phyloP scores from a whole-genome alignment of 2,888 invertebrate species.

The Dryococelus australis region DNA sequence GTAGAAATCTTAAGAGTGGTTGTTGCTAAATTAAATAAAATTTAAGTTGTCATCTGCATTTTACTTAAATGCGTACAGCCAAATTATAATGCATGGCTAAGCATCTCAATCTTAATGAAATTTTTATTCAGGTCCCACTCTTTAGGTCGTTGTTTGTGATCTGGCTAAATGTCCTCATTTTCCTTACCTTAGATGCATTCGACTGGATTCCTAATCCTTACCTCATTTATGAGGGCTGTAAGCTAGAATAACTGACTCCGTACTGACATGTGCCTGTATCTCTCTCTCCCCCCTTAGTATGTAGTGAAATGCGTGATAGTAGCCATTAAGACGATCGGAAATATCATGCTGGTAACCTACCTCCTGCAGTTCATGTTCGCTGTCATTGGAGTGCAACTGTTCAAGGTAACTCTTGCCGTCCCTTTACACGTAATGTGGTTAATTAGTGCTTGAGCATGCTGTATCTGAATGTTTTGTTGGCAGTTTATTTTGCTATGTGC shows the following conservation, averaged over 20 bases:
- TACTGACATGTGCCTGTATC: conserved; percentile 51
- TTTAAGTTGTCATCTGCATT: neutral
- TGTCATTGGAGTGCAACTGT: conserved; percentile 99
- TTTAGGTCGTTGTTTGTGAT: neutral
- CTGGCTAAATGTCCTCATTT: neutral
- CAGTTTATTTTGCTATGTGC: neutral
- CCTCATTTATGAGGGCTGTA: conserved; percentile 43
- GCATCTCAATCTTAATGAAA: neutral
- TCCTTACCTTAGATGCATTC: conserved; percentile 44
- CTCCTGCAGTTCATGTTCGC: conserved; percentile 99
- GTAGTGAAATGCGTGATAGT: conserved; percentile 99
- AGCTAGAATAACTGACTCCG: conserved; percentile 42
- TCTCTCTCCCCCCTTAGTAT: conserved; percentile 75
- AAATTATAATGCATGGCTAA: neutral
- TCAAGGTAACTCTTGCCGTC: conserved; percentile 79
- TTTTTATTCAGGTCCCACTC: neutral
- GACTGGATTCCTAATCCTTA: conserved; percentile 42
- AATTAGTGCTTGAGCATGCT: neutral
- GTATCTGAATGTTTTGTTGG: neutral
- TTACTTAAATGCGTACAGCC: neutral
- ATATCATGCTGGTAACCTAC: conserved; percentile 99
- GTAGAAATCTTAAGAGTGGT: too few relatives aligned
- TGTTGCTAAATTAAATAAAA: too few relatives aligned
- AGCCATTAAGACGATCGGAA: conserved; percentile 98
- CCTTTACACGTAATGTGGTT: conserved; percentile 31